Evolutionary conservation across 2,113 vertebrate species (phyloP).

Genomic region (Ariopsis seemanni): DNA sequence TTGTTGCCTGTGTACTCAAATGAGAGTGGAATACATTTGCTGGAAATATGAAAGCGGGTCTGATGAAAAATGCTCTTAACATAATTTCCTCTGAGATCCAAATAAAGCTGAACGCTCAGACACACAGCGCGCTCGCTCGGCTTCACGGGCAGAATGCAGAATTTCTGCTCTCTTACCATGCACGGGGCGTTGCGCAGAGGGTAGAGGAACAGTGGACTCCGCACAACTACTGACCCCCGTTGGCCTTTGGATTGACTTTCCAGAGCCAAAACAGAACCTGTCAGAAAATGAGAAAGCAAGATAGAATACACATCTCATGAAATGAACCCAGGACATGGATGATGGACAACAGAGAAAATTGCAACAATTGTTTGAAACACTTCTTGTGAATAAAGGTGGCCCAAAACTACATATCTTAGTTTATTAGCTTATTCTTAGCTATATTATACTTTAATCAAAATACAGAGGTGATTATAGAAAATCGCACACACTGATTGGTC

Average conservation of each 20-base stretch:
- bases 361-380: neutral
- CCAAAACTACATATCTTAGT: neutral
- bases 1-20: conserved; percentile 29
- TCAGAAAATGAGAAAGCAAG: conserved; percentile 39
- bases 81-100: conserved; percentile 41
- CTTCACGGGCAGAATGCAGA: conserved; percentile 14
- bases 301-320: conserved; percentile 27
- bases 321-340: conserved; percentile 14
- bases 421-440: neutral
- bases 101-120: conserved; percentile 11
- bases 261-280: conserved; percentile 79
- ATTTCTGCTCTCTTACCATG: conserved; percentile 74
- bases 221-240: conserved; percentile 72
- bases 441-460: no score
- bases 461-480: no score
- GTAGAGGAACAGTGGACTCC: conserved; percentile 83
- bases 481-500: no score
- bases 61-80: conserved; percentile 38
- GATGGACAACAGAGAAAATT: neutral
- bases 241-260: conserved; percentile 78
- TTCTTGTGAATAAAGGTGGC: neutral
- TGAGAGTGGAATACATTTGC: conserved; percentile 41
- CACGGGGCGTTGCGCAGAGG: conserved; percentile 91
- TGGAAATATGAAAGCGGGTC: conserved; percentile 29
- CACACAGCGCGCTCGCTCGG: neutral